Evolutionary conservation across 2,888 invertebrate genomes (phyloP), one percentile per base, ranked within the genome.

Genomic region (Habrosyne pyritoides): DNA sequence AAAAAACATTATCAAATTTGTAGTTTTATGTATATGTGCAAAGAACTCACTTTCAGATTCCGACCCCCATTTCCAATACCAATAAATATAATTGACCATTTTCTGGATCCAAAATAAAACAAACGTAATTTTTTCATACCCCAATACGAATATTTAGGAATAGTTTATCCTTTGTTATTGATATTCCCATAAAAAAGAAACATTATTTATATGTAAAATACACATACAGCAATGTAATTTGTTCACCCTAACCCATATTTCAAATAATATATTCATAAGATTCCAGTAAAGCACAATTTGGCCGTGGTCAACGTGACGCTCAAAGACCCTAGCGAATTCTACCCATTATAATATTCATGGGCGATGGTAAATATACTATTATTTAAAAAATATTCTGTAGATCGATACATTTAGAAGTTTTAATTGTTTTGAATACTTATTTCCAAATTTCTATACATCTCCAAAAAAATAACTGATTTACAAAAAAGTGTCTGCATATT

Each of bases 251-350:
- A 56, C 63, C 61, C 71, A 75, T 79, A 76, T 77, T 75, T 77
- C 76, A 77, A 67, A 75, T 85, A 84, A 86, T 82, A 76, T 86
- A 87, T 87, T 86, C 85, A 87, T 87, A 80, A 81, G 81, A 74
- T 81, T 74, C 66, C 64, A 69, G 72, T 74, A 73, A 75, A 78
- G 75, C 75, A 73, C 74, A 69, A 67, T 77, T 84, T 73, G 66
- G 64, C 61, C 62, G 66, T 76, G 85, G 84, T 82, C 84, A 86
- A 67, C 79, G 71, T 73, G 68, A 66, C 69, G 58, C 66, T 77
- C 77, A 79, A 77, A 80, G 75, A 74, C 77, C 75, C 78, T 73
- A 60, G 70, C 64, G 73, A 66, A 64, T 74, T 68, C 67, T 65
- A 67, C 65, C 69, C 67, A 79, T 82, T 83, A 81, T 69, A 82